Evolutionary conservation across 2,797 vertebrate genomes (phyloP).

Genomic region (Tachyglossus aculeatus): DNA sequence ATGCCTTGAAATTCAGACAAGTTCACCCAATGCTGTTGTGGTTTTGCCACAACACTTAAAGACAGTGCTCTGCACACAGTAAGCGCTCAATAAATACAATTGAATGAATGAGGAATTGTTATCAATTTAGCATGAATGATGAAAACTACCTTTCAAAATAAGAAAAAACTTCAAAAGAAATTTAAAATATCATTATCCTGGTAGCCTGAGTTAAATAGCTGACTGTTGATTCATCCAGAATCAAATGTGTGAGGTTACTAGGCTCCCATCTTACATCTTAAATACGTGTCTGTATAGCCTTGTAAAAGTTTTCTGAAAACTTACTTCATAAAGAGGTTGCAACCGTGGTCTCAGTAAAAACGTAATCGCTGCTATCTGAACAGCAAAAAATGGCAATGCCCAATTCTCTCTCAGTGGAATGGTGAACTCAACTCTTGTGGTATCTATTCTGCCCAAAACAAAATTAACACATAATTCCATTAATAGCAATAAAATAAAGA

Average conservation of each 20-base stretch:
- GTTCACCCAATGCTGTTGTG: conserved; percentile 22
- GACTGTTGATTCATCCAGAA: not conserved
- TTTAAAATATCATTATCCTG: no score
- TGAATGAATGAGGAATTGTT: no score
- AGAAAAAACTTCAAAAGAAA: conserved; percentile 14
- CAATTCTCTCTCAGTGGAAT: conserved; percentile 97
- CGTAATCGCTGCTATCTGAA: conserved; percentile 89
- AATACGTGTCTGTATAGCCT: not conserved
- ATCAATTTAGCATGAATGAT: conserved; percentile 34
- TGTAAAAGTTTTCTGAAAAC: conserved; percentile 35
- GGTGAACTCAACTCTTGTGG: conserved; percentile 96
- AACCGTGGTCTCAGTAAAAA: conserved; percentile 86
- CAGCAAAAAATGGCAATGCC: conserved; percentile 93
- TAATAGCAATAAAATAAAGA: not conserved
- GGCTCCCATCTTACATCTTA: not conserved
- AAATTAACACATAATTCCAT: conserved; percentile 23
- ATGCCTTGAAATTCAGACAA: conserved; percentile 7
- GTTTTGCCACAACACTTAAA: conserved; percentile 19
- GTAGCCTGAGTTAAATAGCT: conserved; percentile 9
- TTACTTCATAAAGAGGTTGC: conserved; percentile 83
- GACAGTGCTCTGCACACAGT: conserved; percentile 7
- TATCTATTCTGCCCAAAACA: conserved; percentile 85
- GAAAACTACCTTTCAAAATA: conserved; percentile 37
- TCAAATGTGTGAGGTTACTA: not conserved
- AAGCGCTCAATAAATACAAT: no score